These are phyloP conservation scores for Sacculina carcini DNA, from an alignment of 2,888 invertebrate genomes.

Conservation along the genomic window DNA sequence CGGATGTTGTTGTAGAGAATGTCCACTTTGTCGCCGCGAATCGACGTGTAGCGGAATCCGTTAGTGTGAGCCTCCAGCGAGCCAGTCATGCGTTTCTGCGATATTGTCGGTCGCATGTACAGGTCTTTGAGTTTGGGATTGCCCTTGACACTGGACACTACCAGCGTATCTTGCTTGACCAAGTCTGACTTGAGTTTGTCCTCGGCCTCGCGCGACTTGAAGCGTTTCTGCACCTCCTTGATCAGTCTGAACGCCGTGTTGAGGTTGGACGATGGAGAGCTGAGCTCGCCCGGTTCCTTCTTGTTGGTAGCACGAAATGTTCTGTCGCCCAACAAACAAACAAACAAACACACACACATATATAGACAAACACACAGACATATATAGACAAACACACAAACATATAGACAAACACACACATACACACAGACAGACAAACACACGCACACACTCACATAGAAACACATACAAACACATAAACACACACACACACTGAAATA, in stretches of 20 bases:
- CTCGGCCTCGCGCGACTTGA: slow-evolving; percentile 91
- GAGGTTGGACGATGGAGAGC: slow-evolving; percentile 78
- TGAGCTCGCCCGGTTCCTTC: slow-evolving; percentile 84
- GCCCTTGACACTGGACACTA: slow-evolving; percentile 79
- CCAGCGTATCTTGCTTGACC: slow-evolving; percentile 78
- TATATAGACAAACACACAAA: too few relatives aligned
- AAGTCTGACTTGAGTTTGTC: slow-evolving; percentile 95
- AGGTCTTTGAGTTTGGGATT: slow-evolving; percentile 93
- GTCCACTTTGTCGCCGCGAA: slow-evolving; percentile 98
- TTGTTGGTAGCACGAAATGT: slow-evolving; percentile 92
- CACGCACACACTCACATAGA: too few relatives aligned
- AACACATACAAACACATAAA: too few relatives aligned
- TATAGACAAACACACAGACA: too few relatives aligned
- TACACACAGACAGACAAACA: too few relatives aligned
- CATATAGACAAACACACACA: too few relatives aligned
- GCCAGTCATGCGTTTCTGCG: slow-evolving; percentile 80
- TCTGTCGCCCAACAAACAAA: slow-evolving; percentile 19
- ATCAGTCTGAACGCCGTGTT: slow-evolving; percentile 91
- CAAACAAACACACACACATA: too few relatives aligned
- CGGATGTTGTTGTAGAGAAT: slow-evolving; percentile 98
- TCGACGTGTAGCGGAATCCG: slow-evolving; percentile 88
- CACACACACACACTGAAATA: too few relatives aligned
- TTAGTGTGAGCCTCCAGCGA: slow-evolving; percentile 84
- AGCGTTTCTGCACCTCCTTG: slow-evolving; percentile 97
- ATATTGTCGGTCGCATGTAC: slow-evolving; percentile 96